Evolutionary conservation across 2,797 vertebrate genomes (phyloP).

Genomic region (Anas georgica): DNA sequence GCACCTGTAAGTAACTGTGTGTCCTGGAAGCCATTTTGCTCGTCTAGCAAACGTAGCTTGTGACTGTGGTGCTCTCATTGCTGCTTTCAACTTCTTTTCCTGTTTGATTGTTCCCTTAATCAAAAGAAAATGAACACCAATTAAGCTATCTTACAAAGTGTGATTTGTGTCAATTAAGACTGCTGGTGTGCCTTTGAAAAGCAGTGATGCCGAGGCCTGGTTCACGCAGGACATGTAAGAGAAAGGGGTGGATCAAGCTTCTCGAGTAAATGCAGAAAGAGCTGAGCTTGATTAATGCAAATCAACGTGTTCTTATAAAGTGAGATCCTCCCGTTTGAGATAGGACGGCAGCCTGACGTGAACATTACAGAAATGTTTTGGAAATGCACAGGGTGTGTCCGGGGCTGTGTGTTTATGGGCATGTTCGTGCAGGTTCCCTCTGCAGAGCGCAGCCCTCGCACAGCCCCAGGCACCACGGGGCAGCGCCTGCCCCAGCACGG

Average conservation of each 20-base stretch:
- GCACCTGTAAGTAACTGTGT: not conserved
- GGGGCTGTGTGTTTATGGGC: not conserved
- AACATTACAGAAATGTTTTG: rapidly evolving
- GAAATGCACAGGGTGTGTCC: not conserved
- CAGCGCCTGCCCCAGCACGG: rapidly evolving
- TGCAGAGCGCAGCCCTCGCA: not conserved
- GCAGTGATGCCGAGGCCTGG: not conserved
- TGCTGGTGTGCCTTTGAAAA: not conserved
- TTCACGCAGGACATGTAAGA: rapidly evolving
- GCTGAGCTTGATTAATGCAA: not conserved
- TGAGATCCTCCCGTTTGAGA: not conserved
- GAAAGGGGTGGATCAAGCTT: not conserved
- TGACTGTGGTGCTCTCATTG: not conserved
- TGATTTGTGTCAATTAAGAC: not conserved
- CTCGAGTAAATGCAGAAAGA: rapidly evolving
- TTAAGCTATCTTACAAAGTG: not conserved
- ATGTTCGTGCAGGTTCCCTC: not conserved
- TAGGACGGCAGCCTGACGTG: not conserved
- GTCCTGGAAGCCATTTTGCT: not conserved
- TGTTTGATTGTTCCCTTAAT: not conserved
- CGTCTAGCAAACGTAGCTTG: rapidly evolving
- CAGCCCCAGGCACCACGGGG: not conserved
- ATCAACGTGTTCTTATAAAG: rapidly evolving
- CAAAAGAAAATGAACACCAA: not conserved
- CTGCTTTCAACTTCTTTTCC: not conserved